Conservation (phyloP, 2,113 vertebrate genomes). For the Silurus asotus region DNA sequence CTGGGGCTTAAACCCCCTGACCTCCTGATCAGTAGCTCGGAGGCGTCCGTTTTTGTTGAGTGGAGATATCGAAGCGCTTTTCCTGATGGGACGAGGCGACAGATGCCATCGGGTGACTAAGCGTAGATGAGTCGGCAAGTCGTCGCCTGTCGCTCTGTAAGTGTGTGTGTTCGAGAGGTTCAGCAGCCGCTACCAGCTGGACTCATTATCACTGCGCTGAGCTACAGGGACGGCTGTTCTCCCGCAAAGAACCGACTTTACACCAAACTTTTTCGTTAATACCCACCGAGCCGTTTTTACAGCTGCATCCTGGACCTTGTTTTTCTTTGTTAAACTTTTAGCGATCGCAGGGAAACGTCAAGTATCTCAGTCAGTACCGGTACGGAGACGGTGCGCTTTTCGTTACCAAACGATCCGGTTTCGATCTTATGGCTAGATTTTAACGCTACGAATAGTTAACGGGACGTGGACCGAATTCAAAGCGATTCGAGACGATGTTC, state of each 20-base stretch:
- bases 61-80: too few relatives aligned
- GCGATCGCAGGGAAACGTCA: background rate
- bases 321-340: slow-evolving; percentile 6
- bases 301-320: background rate
- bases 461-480: background rate
- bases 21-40: too few relatives aligned
- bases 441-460: background rate
- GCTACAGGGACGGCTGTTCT: background rate
- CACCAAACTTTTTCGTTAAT: background rate
- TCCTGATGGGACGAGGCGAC: slow-evolving; percentile 8
- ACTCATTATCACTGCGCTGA: slow-evolving; percentile 20
- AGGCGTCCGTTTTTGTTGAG: too few relatives aligned
- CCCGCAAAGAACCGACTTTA: background rate
- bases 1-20: too few relatives aligned
- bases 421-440: background rate
- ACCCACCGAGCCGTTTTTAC: background rate
- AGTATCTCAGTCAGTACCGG: background rate
- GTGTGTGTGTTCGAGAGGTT: slow-evolving; percentile 1
- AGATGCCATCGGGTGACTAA: slow-evolving; percentile 9
- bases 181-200: slow-evolving; percentile 27
- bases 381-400: background rate
- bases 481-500: background rate
- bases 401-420: background rate
- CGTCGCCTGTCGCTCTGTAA: background rate
- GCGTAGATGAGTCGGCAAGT: slow-evolving; percentile 29